A percentile compares a stretch with the other conserved stretches of the same genome.
Conservation (phyloP, 1,140 invertebrate genomes). For the Nasonia vitripennis region DNA sequence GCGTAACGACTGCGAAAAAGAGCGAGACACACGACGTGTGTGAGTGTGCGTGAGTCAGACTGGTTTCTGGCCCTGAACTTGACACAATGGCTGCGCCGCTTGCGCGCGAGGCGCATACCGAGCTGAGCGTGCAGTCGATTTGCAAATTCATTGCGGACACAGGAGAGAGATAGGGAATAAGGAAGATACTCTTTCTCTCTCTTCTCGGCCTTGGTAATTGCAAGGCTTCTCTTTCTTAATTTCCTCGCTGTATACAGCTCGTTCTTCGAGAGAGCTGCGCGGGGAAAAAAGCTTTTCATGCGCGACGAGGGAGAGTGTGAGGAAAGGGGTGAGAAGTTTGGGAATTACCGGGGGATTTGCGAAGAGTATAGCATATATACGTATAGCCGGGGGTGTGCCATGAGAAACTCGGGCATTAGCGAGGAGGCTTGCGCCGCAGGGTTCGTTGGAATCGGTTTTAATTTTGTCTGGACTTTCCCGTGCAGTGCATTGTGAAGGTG, state of each 20-base stretch:
- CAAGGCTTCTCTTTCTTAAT: background rate
- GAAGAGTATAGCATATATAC: too few relatives aligned
- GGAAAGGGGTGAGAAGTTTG: too few relatives aligned
- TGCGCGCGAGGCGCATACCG: background rate
- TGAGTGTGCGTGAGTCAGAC: conserved; percentile 20
- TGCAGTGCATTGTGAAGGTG: too few relatives aligned
- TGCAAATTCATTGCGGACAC: conserved; percentile 37
- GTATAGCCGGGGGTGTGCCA: too few relatives aligned
- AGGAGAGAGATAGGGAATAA: background rate
- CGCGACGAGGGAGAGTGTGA: too few relatives aligned
- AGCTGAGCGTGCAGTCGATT: background rate
- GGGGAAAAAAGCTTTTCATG: too few relatives aligned
- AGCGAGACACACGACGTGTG: background rate
- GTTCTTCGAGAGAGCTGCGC: too few relatives aligned
- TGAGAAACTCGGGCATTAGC: too few relatives aligned
- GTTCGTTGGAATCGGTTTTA: too few relatives aligned
- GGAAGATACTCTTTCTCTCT: background rate
- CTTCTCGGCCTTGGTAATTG: background rate
- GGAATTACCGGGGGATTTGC: too few relatives aligned
- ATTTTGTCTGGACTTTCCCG: too few relatives aligned
- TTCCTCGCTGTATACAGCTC: background rate
- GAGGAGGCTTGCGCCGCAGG: too few relatives aligned
- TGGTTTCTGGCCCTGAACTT: conserved; percentile 47
- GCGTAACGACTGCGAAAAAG: conserved; percentile 6
- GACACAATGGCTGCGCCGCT: conserved; percentile 20